Evolutionary conservation across 1,140 invertebrate genomes (phyloP).

Genomic region (Drosophila watanabei): DNA sequence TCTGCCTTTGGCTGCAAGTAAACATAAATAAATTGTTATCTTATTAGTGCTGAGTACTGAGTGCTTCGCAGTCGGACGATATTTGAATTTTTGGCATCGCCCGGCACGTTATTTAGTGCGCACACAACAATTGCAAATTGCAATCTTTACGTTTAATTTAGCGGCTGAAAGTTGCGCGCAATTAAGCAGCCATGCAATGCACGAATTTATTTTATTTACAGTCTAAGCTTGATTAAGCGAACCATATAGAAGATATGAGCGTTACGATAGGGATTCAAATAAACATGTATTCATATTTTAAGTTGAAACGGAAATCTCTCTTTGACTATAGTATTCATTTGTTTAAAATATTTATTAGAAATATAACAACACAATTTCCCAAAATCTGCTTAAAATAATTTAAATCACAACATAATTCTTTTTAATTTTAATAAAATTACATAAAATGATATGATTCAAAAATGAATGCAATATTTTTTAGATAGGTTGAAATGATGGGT

Average conservation of each 20-base stretch:
- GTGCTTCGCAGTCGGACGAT: slow-evolving; percentile 28
- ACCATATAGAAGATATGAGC: background rate
- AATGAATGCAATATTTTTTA: too few species aligned
- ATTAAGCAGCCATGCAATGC: slow-evolving; percentile 66
- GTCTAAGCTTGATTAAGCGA: background rate
- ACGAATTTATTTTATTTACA: slow-evolving; percentile 44
- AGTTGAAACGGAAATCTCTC: background rate
- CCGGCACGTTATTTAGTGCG: slow-evolving; percentile 39
- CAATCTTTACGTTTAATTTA: slow-evolving; percentile 69
- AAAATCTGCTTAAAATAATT: too few species aligned
- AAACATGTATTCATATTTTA: background rate
- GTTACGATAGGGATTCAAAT: background rate
- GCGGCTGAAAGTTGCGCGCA: slow-evolving; percentile 54
- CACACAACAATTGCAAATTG: slow-evolving; percentile 45
- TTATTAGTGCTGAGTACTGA: slow-evolving; percentile 57
- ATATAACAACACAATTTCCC: too few species aligned
- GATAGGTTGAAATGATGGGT: too few species aligned
- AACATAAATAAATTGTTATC: slow-evolving; percentile 55
- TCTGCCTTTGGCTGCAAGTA: slow-evolving; percentile 36
- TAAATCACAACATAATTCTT: too few species aligned
- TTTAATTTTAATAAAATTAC: too few species aligned
- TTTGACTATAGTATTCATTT: background rate
- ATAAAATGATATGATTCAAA: too few species aligned
- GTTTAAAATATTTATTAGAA: too few species aligned
- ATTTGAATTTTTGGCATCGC: slow-evolving; percentile 43